Base-by-base conservation (phyloP, 1,140 invertebrate genomes). In the Oncopodura yosiiana region DNA sequence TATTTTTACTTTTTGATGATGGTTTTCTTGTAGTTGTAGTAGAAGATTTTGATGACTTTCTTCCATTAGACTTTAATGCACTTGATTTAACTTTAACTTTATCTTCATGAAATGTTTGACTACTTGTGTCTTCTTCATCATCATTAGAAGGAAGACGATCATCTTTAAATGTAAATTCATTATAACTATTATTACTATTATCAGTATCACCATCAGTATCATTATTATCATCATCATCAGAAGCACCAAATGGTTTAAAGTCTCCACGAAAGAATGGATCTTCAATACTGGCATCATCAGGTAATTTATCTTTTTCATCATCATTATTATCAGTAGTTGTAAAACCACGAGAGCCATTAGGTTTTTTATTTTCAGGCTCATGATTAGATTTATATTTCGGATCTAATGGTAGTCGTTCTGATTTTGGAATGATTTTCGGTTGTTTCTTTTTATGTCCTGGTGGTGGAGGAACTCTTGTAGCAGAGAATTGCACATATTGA, bases 401-500 rank as follows among this genome's bases (percentile, higher is more conserved):
- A 3, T 23, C 37, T 16, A 51, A 23, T 1, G 54, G 46, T 2
- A 36, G 39, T 24, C 54, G 11, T 44, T 37, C 30, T 2, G 9
- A 3, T 37, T 56, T 56, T 23, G 54, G 54, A 23, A 56, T 32
- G 9, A 56, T 56, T 42, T 9, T 42, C 8, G 54, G 54, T 21
- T 38, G n/a, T 12, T 34, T 36, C 21, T 42, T 43, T 21, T 56
- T 56, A 2, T 42, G 21, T 36, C 54, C 54, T 50, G 54, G 54
- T 34, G 54, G 46, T 12, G 46, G 46, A 5, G 54, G 54, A 3
- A 56, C 54, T 27, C 54, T 34, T 2, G 34, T 21, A 32, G 46
- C 54, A 23, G 39, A 34, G 45, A 56, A 56, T 37, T 51, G 48
- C 9, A 50, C 54, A 18, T 56, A 56, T 24, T 56, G 46, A 26